phyloP scores from a whole-genome alignment of 2,888 invertebrate genomes.

The Aphodius sticticus region DNA sequence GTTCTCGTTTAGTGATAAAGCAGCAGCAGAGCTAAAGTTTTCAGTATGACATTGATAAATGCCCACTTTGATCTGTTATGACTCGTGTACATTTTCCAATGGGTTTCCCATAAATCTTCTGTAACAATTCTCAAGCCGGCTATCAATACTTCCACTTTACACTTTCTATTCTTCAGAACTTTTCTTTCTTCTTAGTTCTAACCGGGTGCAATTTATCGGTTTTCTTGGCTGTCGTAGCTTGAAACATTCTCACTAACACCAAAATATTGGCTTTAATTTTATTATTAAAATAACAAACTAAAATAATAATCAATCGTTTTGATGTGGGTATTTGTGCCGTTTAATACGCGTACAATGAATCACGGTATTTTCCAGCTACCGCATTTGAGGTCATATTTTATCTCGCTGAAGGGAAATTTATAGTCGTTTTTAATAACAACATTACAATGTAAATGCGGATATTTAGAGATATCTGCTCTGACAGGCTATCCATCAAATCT shows the following conservation, averaged over 20 bases:
- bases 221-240: neutral
- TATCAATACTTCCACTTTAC: neutral
- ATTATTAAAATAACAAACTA: neutral
- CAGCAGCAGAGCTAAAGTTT: neutral
- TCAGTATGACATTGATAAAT: neutral
- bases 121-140: neutral
- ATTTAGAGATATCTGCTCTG: neutral
- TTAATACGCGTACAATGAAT: neutral
- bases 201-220: neutral
- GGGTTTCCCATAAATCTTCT: neutral
- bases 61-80: neutral
- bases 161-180: neutral
- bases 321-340: neutral
- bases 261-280: neutral
- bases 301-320: neutral
- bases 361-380: neutral
- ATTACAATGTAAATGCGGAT: neutral
- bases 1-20: neutral
- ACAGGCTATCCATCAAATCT: neutral
- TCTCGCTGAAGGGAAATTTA: neutral
- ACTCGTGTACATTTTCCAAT: too few species aligned
- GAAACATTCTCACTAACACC: neutral
- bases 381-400: neutral
- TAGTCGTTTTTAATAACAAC: conserved; percentile 4
- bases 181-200: neutral